phyloP scores from a whole-genome alignment of 1,140 invertebrate genomes.

The Ostrea edulis region DNA sequence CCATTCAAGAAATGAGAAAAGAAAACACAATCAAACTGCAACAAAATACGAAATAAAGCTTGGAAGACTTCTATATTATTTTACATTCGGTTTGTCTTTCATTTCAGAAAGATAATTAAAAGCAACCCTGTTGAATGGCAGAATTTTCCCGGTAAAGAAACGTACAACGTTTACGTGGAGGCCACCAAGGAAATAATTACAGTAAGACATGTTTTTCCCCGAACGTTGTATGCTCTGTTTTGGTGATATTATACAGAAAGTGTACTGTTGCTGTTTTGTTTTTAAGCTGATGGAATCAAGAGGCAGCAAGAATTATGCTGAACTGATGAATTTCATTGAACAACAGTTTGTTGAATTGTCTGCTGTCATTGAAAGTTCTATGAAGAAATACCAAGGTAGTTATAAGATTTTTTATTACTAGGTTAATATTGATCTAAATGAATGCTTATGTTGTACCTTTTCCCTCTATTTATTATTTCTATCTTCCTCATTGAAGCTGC shows the following conservation, averaged over 20 bases:
- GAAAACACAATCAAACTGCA: too few species aligned
- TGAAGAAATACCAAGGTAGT: conserved; percentile 39
- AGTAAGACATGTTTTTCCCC: background rate
- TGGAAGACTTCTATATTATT: too few species aligned
- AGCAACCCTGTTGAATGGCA: background rate
- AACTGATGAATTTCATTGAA: conserved; percentile 34
- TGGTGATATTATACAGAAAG: background rate
- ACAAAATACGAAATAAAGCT: too few species aligned
- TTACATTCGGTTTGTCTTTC: background rate
- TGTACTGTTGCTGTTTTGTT: background rate
- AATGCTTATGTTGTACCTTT: background rate
- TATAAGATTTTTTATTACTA: background rate
- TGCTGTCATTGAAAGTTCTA: background rate
- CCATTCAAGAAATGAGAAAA: too few species aligned
- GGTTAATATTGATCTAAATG: too few species aligned
- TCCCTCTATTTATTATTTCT: background rate
- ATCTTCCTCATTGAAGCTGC: background rate
- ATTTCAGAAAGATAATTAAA: background rate
- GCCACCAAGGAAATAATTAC: background rate
- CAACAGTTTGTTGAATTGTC: conserved; percentile 43
- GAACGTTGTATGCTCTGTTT: background rate
- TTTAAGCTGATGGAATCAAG: conserved; percentile 38
- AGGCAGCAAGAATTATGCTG: conserved; percentile 23
- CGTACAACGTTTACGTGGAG: conserved; percentile 38
- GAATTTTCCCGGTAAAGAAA: background rate